phyloP scores from a whole-genome alignment of 2,797 vertebrate species.

The Eurystomus glaucurus region DNA sequence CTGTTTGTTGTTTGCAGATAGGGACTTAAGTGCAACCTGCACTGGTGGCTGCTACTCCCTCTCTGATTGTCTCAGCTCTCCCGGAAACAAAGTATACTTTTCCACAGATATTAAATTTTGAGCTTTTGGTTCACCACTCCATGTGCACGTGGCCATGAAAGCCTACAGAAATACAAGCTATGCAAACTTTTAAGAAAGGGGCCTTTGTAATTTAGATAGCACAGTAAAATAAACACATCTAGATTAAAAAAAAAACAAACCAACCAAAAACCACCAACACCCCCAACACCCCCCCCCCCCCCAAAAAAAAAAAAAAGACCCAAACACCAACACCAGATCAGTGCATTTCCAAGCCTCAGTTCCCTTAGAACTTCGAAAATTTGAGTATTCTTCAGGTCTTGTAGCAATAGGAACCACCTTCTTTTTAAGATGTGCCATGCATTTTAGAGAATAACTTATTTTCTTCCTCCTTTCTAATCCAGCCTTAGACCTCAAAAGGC shows the following conservation, averaged over 20 bases:
- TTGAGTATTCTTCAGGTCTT: background rate
- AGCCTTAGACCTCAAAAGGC: background rate
- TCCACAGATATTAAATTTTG: background rate
- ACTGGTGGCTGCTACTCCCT: background rate
- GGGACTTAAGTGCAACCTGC: background rate
- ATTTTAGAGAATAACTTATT: background rate
- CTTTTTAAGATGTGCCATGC: background rate
- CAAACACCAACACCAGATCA: background rate
- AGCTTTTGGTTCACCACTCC: background rate
- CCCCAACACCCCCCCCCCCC: too few relatives aligned
- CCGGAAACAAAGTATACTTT: background rate
- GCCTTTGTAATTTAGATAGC: background rate
- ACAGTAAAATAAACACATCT: background rate
- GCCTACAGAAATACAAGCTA: background rate
- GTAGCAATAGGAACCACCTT: background rate
- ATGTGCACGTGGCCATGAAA: accelerated
- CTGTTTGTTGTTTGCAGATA: background rate
- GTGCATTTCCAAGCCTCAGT: background rate
- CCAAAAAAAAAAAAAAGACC: background rate
- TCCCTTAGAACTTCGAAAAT: background rate
- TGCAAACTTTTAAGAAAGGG: background rate
- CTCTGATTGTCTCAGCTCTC: background rate
- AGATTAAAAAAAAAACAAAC: background rate
- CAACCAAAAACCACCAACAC: background rate
- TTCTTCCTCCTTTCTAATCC: background rate